These are phyloP conservation scores for Drosophila austrosaltans DNA, from an alignment of 2,888 invertebrate genomes.

Conservation along the genomic window DNA sequence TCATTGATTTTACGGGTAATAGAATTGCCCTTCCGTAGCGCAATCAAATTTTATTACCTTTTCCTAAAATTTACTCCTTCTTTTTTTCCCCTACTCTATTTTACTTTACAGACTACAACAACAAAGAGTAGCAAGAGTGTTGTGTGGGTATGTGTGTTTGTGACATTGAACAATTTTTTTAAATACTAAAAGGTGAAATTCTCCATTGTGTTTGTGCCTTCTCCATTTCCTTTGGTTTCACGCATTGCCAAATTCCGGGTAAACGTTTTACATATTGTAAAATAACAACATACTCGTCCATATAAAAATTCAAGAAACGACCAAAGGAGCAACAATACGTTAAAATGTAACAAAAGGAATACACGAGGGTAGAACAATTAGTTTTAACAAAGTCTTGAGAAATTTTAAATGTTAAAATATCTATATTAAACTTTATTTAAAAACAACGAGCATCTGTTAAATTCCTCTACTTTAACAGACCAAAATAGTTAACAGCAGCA, in stretches of 20 bases:
- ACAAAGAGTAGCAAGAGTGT: conserved; percentile 18
- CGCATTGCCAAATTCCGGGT: conserved; percentile 46
- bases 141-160: neutral
- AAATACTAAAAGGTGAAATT: conserved; percentile 33
- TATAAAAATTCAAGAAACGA: conserved; percentile 26
- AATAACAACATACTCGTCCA: conserved; percentile 45
- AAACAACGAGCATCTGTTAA: too few species aligned
- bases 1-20: conserved; percentile 58
- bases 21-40: conserved; percentile 50
- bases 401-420: neutral
- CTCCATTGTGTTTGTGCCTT: conserved; percentile 3
- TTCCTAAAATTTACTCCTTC: neutral
- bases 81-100: neutral
- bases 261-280: conserved; percentile 71
- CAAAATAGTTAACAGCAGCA: too few species aligned
- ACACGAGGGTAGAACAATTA: neutral
- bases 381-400: too few species aligned
- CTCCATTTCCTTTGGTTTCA: conserved; percentile 11
- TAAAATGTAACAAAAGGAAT: neutral
- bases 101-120: neutral
- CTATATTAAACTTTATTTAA: too few species aligned
- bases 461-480: too few species aligned
- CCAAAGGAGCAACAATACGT: conserved; percentile 12
- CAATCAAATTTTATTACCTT: conserved; percentile 67
- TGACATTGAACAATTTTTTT: conserved; percentile 46